Conservation (phyloP, 2,888 invertebrate genomes). For the Campoplex nolae region DNA sequence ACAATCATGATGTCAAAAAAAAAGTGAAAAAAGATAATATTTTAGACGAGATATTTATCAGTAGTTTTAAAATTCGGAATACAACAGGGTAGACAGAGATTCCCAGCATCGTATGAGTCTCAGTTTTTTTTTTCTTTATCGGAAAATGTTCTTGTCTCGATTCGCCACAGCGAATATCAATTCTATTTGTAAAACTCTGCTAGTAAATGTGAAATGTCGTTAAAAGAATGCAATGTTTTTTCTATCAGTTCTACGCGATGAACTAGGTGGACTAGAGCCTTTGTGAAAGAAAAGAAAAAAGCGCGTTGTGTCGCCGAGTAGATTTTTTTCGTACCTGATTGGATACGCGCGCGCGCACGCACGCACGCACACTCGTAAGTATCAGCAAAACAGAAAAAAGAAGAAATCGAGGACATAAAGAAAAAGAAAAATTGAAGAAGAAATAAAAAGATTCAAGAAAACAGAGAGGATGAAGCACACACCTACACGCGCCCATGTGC, state of each 20-base stretch:
- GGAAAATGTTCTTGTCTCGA: too few relatives aligned
- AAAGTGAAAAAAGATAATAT: too few relatives aligned
- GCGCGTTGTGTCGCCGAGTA: slow-evolving; percentile 81
- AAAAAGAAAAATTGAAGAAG: background rate
- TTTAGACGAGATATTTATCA: too few relatives aligned
- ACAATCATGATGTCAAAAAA: background rate
- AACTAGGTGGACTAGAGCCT: slow-evolving; percentile 22
- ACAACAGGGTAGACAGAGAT: too few relatives aligned
- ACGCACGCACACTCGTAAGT: slow-evolving; percentile 24
- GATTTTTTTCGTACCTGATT: slow-evolving; percentile 77
- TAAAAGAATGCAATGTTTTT: slow-evolving; percentile 9
- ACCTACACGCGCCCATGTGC: background rate
- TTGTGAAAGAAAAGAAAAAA: slow-evolving; percentile 74
- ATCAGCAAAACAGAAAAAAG: background rate
- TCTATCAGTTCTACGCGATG: slow-evolving; percentile 16
- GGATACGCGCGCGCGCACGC: slow-evolving; percentile 56
- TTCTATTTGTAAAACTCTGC: background rate
- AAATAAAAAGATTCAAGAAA: background rate
- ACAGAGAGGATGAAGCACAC: background rate
- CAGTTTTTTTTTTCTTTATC: too few relatives aligned
- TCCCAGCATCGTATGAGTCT: too few relatives aligned
- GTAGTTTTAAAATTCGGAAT: too few relatives aligned
- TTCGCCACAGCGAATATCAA: background rate
- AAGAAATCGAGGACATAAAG: background rate
- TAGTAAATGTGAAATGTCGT: slow-evolving; percentile 7